phyloP scores from a whole-genome alignment of 2,113 vertebrate species.

The Capricornis sumatraensis region DNA sequence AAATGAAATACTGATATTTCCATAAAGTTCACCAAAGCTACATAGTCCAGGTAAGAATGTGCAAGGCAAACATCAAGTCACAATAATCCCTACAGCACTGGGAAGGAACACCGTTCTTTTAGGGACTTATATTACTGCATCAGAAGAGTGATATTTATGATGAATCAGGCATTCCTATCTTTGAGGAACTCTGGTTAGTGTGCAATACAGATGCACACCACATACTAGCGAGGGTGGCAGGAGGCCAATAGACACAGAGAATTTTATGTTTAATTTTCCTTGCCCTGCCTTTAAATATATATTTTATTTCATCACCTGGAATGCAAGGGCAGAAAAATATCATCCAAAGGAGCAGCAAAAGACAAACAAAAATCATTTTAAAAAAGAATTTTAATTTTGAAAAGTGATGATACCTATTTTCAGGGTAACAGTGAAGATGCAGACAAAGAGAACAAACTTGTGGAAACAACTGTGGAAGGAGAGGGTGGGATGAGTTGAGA shows the following conservation, averaged over 20 bases:
- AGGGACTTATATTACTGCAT: background rate
- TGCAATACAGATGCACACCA: background rate
- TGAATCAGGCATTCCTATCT: background rate
- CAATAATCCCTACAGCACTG: background rate
- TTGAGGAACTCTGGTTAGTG: background rate
- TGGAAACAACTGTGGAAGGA: too few relatives aligned
- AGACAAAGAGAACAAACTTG: too few relatives aligned
- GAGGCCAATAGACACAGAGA: background rate
- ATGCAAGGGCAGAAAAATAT: background rate
- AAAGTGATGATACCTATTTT: too few relatives aligned
- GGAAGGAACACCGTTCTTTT: background rate
- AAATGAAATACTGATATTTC: background rate
- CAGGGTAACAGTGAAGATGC: too few relatives aligned
- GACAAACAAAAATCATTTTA: background rate
- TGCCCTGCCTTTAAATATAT: background rate
- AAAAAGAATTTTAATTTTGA: background rate
- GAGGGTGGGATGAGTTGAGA: too few relatives aligned
- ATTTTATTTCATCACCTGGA: background rate
- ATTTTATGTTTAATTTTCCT: background rate
- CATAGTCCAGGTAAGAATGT: background rate
- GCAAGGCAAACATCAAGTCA: background rate
- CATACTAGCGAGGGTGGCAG: background rate
- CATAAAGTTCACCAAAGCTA: background rate
- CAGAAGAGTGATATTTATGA: background rate
- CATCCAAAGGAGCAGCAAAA: background rate